Conservation (phyloP, 1,140 invertebrate genomes). For the Manduca sexta region DNA sequence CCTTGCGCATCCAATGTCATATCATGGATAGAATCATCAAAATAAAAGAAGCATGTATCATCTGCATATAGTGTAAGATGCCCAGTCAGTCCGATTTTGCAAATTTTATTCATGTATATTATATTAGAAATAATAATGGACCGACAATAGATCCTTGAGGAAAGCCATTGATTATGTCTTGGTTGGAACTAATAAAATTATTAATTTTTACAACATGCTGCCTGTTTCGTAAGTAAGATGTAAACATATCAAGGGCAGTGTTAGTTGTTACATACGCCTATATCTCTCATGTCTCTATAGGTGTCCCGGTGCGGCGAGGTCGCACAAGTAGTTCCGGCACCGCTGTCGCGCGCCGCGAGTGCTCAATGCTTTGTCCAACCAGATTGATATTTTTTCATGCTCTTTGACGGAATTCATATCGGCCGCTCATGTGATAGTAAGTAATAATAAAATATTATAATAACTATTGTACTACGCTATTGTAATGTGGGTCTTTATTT, state of each 20-base stretch:
- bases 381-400: too few species aligned
- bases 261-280: not conserved
- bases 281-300: not conserved
- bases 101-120: too few species aligned
- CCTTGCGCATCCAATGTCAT: conserved; percentile 2
- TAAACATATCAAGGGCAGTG: not conserved
- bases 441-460: too few species aligned
- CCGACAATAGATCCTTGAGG: conserved; percentile 2
- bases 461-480: too few species aligned
- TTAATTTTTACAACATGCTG: not conserved
- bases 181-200: not conserved
- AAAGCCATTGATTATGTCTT: not conserved
- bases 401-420: too few species aligned
- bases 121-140: too few species aligned
- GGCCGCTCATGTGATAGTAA: too few species aligned
- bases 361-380: too few species aligned
- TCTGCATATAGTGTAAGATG: conserved; percentile 18
- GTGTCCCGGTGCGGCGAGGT: conserved; percentile 1
- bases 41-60: conserved; percentile 23
- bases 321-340: not conserved
- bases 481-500: conserved; percentile 1
- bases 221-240: not conserved
- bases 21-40: conserved; percentile 10
- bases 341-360: too few species aligned
- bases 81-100: not conserved